Evolutionary conservation across 2,888 invertebrate genomes (phyloP), one percentile per base, ranked within the genome.

Genomic region (Chrysolina oricalcia): DNA sequence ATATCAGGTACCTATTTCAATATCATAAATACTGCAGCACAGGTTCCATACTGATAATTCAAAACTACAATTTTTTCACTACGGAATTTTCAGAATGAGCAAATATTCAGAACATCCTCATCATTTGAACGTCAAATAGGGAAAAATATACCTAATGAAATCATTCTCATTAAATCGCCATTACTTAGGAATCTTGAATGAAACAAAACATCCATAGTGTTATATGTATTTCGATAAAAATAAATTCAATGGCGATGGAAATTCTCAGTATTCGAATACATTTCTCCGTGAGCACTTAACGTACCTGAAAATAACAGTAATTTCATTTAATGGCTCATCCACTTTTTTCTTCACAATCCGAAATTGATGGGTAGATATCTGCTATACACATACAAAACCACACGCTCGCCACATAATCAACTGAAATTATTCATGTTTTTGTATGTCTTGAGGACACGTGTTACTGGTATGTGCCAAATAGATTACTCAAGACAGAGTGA

Each of bases 341-440:
- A 59, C 59, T 59, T 59, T 35, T 59, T 59, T 59, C 59, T 59
- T 59, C 27, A 59, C 35, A 59, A 59, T 59, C 59, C 59, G 35
- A 59, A 59, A 59, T 59, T 59, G 59, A 59, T 35, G 59, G 59
- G 59, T 59, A 59, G 27, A 59, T 59, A 59, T 59, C 59, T 27
- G 59, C 59, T 59, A 59, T 59, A n/a, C 59, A 59, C 59, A 59
- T 59, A 59, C 27, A 35, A 59, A 59, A 59, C 59, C 59, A 59
- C 59, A 59, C 35, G 35, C 23, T 23, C 15, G n/a, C 59, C 59
- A 21, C 53, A 53, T 53, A 53, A 53, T 59, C 59, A 59, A 27
- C 23, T 59, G 35, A 27, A 27, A 59, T 23, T 59, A 19, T 53
- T 11, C 19, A 21, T 9, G 17, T 53, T 53, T 53, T 53, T 53